These are phyloP conservation scores for Colinus virginianus DNA, from an alignment of 2,113 vertebrate genomes.

Conservation along the genomic window DNA sequence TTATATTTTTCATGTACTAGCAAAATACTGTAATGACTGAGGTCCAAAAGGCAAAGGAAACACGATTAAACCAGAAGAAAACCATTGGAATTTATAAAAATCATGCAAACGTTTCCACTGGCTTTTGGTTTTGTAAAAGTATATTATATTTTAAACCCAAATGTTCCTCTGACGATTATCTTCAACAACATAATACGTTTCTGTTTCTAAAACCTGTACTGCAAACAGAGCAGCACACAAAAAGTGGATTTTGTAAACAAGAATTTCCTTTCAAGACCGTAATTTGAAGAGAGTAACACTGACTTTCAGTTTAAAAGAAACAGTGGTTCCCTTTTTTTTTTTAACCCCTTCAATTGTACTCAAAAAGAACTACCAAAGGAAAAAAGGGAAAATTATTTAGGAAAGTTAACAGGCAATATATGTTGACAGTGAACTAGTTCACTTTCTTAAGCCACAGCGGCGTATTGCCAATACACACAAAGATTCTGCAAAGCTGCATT, in stretches of 20 bases:
- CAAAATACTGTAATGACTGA: not conserved
- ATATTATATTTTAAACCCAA: conserved; percentile 25
- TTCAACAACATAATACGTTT: conserved; percentile 12
- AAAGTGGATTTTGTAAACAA: conserved; percentile 10
- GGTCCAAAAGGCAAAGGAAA: conserved; percentile 7
- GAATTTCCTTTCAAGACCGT: conserved; percentile 1
- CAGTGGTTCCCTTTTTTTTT: not conserved
- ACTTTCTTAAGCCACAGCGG: not conserved
- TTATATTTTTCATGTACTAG: not conserved
- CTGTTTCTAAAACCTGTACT: conserved; percentile 14
- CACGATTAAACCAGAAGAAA: conserved; percentile 39
- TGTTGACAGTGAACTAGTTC: not conserved
- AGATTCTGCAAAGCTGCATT: not conserved
- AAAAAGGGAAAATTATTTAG: not conserved
- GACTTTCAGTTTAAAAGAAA: conserved; percentile 12
- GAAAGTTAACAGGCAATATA: not conserved
- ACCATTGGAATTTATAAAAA: conserved; percentile 3
- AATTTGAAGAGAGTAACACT: conserved; percentile 11
- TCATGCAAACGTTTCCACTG: conserved; percentile 19
- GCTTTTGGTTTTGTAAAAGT: conserved; percentile 31
- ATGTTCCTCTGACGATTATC: not conserved
- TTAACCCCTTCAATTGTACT: not conserved
- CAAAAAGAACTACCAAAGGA: not conserved
- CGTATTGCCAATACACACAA: not conserved
- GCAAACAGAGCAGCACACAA: not conserved